These are phyloP conservation scores for Cheirogaleus major DNA, from an alignment of 2,797 vertebrate genomes.

Conservation along the genomic window DNA sequence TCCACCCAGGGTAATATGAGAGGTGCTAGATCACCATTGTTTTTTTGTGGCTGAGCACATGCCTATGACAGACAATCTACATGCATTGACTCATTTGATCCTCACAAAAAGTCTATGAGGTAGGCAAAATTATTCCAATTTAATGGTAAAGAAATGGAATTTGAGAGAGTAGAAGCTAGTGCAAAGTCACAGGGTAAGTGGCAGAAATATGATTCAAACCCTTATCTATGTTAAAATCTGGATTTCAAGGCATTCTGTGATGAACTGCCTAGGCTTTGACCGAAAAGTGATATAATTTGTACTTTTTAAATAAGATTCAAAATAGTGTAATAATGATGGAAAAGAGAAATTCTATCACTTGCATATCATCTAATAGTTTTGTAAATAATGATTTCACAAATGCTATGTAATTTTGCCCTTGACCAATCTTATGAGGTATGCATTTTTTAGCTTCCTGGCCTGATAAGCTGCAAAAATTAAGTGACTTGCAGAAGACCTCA, in stretches of 20 bases:
- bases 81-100: neutral
- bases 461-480: neutral
- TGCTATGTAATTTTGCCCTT: neutral
- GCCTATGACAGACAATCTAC: too few species aligned
- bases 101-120: neutral
- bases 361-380: neutral
- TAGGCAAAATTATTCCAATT: neutral
- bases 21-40: too few species aligned
- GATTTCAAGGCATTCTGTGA: neutral
- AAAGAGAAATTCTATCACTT: conserved; percentile 3
- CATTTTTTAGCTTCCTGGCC: neutral
- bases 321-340: neutral
- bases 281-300: neutral
- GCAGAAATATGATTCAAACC: neutral
- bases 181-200: neutral
- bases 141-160: neutral
- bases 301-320: neutral
- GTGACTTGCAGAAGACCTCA: neutral
- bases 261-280: neutral
- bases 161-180: neutral
- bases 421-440: neutral
- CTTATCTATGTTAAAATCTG: neutral
- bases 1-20: too few species aligned
- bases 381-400: neutral
- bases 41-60: neutral